A percentile compares a stretch with the other conserved stretches of the same genome.
phyloP scores from a whole-genome alignment of 2,888 invertebrate species.

The Metallyticus violacea region DNA sequence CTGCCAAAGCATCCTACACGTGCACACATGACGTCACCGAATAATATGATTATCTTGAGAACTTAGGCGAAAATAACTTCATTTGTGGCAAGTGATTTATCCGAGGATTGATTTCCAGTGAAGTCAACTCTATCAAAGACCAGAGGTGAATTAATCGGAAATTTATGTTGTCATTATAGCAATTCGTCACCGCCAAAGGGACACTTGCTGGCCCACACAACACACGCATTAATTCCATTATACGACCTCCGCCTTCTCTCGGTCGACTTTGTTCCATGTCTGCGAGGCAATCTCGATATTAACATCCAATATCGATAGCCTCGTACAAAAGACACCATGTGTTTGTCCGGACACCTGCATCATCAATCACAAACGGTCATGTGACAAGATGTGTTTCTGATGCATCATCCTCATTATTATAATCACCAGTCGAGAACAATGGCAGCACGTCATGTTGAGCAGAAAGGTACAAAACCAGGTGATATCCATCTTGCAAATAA shows the following conservation, averaged over 20 bases:
- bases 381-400: background rate
- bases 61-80: background rate
- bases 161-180: background rate
- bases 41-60: background rate
- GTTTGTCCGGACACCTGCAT: background rate
- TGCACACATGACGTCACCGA: background rate
- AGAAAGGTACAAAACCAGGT: background rate
- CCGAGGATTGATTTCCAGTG: background rate
- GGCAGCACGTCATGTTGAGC: background rate
- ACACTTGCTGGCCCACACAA: background rate
- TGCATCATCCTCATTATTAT: background rate
- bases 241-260: background rate
- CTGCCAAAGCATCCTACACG: background rate
- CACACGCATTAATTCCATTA: background rate
- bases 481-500: background rate
- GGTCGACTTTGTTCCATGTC: background rate
- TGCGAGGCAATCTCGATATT: background rate
- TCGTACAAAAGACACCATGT: background rate
- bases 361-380: background rate
- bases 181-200: background rate
- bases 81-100: background rate
- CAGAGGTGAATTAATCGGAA: background rate
- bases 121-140: background rate
- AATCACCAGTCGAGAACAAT: background rate
- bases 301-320: background rate